Evolutionary conservation across 2,113 vertebrate genomes (phyloP).

Genomic region (Procavia capensis): DNA sequence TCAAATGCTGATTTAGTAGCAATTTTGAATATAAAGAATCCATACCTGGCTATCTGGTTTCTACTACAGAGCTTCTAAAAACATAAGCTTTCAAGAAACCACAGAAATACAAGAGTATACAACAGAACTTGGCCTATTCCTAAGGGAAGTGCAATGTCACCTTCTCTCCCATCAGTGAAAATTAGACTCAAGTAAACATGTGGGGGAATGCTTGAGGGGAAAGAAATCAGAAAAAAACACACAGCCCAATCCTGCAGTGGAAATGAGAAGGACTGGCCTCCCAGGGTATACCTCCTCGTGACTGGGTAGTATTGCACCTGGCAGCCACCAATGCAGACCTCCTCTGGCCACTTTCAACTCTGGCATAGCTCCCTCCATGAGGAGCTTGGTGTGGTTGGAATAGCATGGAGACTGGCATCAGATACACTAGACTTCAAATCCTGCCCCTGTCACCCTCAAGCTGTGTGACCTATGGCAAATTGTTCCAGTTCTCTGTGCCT

Average conservation of each 20-base stretch:
- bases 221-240: not conserved
- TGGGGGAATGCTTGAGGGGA: not conserved
- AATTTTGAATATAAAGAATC: not conserved
- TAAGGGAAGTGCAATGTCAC: not conserved
- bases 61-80: not conserved
- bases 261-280: not conserved
- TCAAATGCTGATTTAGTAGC: not conserved
- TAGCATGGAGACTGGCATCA: not conserved
- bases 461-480: not conserved
- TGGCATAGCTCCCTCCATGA: not conserved
- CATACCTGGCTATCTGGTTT: not conserved
- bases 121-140: not conserved
- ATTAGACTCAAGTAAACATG: not conserved
- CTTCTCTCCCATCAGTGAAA: not conserved
- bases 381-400: not conserved
- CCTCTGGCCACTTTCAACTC: not conserved
- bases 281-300: accelerated
- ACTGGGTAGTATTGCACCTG: accelerated
- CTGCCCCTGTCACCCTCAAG: not conserved
- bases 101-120: not conserved
- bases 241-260: not conserved
- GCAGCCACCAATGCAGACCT: not conserved
- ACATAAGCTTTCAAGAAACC: not conserved
- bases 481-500: not conserved
- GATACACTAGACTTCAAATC: not conserved